Percentiles rank a stretch among this genome's conserved stretches.
These are phyloP conservation scores for Eupeodes latifasciatus DNA, from an alignment of 2,888 invertebrate species.

Conservation along the genomic window DNA sequence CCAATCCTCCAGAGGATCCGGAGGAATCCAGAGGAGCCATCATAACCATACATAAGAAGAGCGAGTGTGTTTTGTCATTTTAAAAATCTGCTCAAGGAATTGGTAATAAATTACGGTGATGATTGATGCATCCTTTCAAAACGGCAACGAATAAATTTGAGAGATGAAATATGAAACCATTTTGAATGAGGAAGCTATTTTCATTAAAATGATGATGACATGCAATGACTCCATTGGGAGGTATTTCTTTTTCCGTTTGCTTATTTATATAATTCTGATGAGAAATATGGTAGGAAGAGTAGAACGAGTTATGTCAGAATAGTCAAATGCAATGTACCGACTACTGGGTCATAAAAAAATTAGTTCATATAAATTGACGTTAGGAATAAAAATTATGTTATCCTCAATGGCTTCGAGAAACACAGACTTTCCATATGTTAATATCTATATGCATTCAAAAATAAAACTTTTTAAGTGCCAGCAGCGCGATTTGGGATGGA, in stretches of 20 bases:
- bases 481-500: no score
- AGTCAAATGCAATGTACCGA: background rate
- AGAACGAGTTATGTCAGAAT: background rate
- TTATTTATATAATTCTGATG: background rate
- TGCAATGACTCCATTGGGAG: constrained; percentile 22
- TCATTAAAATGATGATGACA: constrained; percentile 34
- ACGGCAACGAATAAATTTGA: constrained; percentile 20
- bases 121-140: constrained; percentile 40
- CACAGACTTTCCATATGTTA: no score
- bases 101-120: constrained; percentile 34
- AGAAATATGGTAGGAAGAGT: background rate
- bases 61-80: constrained; percentile 35
- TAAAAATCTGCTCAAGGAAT: constrained; percentile 45
- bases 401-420: no score
- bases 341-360: background rate
- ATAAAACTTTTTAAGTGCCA: no score
- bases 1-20: background rate
- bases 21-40: no score
- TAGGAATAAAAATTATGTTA: no score
- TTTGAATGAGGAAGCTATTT: constrained; percentile 33
- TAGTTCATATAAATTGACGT: no score
- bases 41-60: background rate
- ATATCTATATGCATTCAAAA: no score
- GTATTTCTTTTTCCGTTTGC: background rate
- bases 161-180: constrained; percentile 33